phyloP scores from a whole-genome alignment of 2,113 vertebrate genomes.

The Butorides virescens region DNA sequence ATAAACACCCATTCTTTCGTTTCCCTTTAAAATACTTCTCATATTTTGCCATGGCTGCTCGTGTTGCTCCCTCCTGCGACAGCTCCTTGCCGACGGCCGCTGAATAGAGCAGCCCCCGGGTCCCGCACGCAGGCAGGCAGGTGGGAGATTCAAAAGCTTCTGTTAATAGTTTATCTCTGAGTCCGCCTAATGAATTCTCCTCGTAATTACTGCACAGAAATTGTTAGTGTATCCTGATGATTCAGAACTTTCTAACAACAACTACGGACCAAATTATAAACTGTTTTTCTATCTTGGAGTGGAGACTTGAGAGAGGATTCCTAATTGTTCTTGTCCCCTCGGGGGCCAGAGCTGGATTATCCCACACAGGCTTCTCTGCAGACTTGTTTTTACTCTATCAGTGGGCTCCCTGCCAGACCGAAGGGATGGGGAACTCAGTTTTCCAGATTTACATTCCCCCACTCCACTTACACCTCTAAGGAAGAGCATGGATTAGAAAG shows the following conservation, averaged over 20 bases:
- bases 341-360: constrained; percentile 41
- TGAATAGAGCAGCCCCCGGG: neutral
- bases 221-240: constrained; percentile 58
- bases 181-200: neutral
- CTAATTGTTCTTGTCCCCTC: constrained; percentile 56
- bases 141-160: constrained; percentile 34
- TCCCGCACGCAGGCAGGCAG: neutral
- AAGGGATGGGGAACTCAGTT: constrained; percentile 23
- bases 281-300: constrained; percentile 64
- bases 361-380: constrained; percentile 37
- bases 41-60: neutral
- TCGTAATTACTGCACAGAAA: constrained; percentile 3
- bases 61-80: neutral
- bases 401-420: constrained; percentile 27
- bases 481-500: constrained; percentile 45
- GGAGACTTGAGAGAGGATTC: constrained; percentile 53
- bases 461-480: constrained; percentile 42
- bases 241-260: constrained; percentile 64
- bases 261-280: constrained; percentile 48
- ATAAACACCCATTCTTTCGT: neutral
- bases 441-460: constrained; percentile 19
- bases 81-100: fast-evolving
- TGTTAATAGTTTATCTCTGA: constrained; percentile 45
- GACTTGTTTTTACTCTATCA: constrained; percentile 32
- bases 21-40: neutral